A percentile compares a stretch with the other conserved stretches of the same genome.
phyloP scores from a whole-genome alignment of 1,140 invertebrate species.

The Drosophila equinoxialis region DNA sequence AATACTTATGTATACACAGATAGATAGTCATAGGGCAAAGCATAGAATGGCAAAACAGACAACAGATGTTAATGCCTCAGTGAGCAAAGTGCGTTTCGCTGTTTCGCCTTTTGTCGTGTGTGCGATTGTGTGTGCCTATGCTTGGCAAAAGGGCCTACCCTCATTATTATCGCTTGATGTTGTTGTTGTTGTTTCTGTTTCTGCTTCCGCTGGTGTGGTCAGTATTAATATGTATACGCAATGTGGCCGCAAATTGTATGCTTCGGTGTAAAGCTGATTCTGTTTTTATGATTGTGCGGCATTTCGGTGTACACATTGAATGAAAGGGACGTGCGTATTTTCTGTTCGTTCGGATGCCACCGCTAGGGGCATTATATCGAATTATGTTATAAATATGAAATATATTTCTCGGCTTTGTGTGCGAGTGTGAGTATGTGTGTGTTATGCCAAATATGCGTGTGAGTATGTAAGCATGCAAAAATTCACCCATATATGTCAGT shows the following conservation, averaged over 20 bases:
- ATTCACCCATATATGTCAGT: slow-evolving; percentile 1
- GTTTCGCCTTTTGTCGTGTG: slow-evolving; percentile 52
- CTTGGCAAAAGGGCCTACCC: slow-evolving; percentile 5
- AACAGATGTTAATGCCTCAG: slow-evolving; percentile 77
- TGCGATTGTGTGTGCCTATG: background rate
- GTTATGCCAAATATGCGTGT: slow-evolving; percentile 54
- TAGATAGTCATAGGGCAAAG: slow-evolving; percentile 17
- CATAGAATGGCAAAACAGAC: slow-evolving; percentile 31
- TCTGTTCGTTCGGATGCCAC: slow-evolving; percentile 9
- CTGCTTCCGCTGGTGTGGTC: slow-evolving; percentile 43
- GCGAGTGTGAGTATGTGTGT: background rate
- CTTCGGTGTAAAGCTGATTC: slow-evolving; percentile 39
- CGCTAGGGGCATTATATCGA: slow-evolving; percentile 71
- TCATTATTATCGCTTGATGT: slow-evolving; percentile 13
- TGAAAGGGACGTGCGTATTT: slow-evolving; percentile 12
- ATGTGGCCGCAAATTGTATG: slow-evolving; percentile 70
- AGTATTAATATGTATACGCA: slow-evolving; percentile 65
- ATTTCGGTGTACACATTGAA: slow-evolving; percentile 1
- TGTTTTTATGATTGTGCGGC: slow-evolving; percentile 55
- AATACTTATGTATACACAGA: background rate
- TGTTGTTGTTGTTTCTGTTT: slow-evolving; percentile 24
- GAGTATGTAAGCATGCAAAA: slow-evolving; percentile 36
- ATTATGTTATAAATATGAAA: slow-evolving; percentile 80
- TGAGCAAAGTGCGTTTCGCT: slow-evolving; percentile 77
- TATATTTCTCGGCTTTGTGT: slow-evolving; percentile 58